phyloP scores from a whole-genome alignment of 2,888 invertebrate genomes.

The Eupeodes latifasciatus region DNA sequence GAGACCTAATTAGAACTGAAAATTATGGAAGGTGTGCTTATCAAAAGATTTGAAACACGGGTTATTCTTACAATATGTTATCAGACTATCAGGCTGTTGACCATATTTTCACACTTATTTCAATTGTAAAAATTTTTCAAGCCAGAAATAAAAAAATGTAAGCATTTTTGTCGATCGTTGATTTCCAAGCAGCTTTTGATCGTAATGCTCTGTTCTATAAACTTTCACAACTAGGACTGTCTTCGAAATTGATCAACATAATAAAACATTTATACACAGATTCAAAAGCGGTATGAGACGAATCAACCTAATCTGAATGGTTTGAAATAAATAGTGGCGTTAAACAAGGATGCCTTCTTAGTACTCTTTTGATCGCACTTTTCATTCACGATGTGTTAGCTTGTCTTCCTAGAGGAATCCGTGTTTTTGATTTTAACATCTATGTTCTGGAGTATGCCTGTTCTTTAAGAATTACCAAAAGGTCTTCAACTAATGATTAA shows the following conservation, averaged over 20 bases:
- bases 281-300: background rate
- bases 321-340: background rate
- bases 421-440: background rate
- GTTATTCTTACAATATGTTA: background rate
- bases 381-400: no score
- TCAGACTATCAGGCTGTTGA: background rate
- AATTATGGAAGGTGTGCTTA: no score
- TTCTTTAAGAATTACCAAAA: background rate
- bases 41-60: no score
- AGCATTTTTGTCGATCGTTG: background rate
- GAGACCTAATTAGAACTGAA: no score
- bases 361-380: no score
- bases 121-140: background rate
- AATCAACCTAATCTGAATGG: background rate
- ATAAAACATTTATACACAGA: background rate
- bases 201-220: background rate
- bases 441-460: background rate
- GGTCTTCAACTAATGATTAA: constrained; percentile 3
- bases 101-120: background rate
- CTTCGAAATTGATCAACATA: background rate
- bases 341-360: background rate
- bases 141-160: background rate
- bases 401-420: background rate
- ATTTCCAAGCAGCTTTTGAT: background rate
- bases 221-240: background rate